These are phyloP conservation scores for Lagocephalus sceleratus DNA, from an alignment of 2,797 vertebrate genomes.

Conservation along the genomic window DNA sequence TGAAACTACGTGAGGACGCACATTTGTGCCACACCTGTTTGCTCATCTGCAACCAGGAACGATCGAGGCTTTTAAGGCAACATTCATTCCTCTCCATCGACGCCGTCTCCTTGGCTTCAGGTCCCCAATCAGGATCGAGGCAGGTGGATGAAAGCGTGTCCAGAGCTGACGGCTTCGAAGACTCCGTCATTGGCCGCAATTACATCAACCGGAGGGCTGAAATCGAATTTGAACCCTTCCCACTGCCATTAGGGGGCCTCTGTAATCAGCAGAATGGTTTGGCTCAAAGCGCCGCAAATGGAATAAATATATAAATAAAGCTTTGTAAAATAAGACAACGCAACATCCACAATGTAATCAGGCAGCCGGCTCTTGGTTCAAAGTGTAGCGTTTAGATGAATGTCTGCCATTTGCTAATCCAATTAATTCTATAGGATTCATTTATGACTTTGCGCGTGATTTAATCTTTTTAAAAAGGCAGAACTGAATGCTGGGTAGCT, in stretches of 20 bases:
- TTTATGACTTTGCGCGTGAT: conserved; percentile 58
- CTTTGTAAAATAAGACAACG: conserved; percentile 42
- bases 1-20: too few relatives aligned
- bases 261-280: conserved; percentile 42
- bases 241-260: conserved; percentile 15
- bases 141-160: conserved; percentile 7
- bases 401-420: conserved; percentile 55
- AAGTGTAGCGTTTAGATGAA: conserved; percentile 43
- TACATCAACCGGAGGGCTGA: conserved; percentile 18
- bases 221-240: conserved; percentile 19
- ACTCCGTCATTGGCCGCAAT: conserved; percentile 14
- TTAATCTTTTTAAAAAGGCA: conserved; percentile 58
- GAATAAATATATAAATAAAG: conserved; percentile 6
- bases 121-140: not conserved
- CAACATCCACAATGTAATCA: conserved; percentile 48
- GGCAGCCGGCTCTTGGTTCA: conserved; percentile 22
- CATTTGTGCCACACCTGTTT: too few relatives aligned
- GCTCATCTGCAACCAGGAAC: too few relatives aligned
- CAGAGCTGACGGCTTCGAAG: conserved; percentile 19
- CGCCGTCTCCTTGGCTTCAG: not conserved
- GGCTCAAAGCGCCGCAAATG: conserved; percentile 21
- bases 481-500: conserved; percentile 59
- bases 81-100: too few relatives aligned
- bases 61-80: too few relatives aligned
- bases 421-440: conserved; percentile 64